Evolutionary conservation across 2,888 invertebrate genomes (phyloP), one percentile per base, ranked within the genome.

Genomic region (Dysmachus trigonus): DNA sequence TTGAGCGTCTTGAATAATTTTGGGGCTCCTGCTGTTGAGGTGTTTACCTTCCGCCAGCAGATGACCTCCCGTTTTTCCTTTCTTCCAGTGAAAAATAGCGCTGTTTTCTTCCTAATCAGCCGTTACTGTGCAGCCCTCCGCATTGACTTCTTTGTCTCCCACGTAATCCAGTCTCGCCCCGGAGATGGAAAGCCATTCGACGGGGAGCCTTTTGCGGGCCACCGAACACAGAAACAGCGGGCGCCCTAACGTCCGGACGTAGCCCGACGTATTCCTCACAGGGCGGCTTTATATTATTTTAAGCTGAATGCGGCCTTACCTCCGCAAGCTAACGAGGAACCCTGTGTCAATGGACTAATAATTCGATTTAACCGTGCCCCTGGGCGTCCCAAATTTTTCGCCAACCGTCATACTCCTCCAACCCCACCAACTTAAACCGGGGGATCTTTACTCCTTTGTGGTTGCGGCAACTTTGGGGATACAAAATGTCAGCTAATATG

Each of bases 401-500:
- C 27, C 27, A 41, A 8, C 38, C 38, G 2, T 41, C 38, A 41
- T 13, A 3, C 10, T 27, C n/a, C 27, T 13, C 77, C 27, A 3
- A 13, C 41, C 35, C 76, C 41, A 13, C 1, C 22, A 31, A 41
- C 22, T 22, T n/a, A n/a, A n/a, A n/a, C 18, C 31, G 10, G 47
- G 22, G 76, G 77, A 77, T 47, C 47, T 77, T 77, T 77, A 47
- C 47, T 77, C 77, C 77, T 47, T 77, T 77, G 77, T 47, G 77
- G 77, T 47, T 77, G 47, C 62, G 62, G 30, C 13, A 47, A 47
- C 47, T 77, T 77, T 15, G 30, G 77, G 77, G 77, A 41, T 47
- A 77, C 41, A 77, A 77, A 77, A 77, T 77, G 77, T 47, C 51
- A 77, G 77, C 77, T 77, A 77, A 77, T 77, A 77, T 77, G 77